Conservation (phyloP, 2,797 vertebrate species). For the Lates japonicus region DNA sequence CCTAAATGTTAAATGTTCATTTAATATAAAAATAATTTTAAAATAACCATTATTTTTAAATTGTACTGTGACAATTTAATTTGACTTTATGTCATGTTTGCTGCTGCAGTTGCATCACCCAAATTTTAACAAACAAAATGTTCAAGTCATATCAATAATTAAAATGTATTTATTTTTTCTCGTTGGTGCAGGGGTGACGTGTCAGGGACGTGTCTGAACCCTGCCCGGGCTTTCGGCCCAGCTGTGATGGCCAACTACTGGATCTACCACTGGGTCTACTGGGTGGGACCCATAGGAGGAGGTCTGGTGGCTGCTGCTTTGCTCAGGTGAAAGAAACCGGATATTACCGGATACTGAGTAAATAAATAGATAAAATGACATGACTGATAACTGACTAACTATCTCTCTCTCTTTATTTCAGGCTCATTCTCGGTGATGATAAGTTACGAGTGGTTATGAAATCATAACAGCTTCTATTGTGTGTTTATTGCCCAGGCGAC, state of each 20-base stretch:
- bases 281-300: constrained; percentile 88
- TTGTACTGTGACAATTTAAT: background rate
- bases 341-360: rapidly evolving
- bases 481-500: constrained; percentile 7
- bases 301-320: constrained; percentile 80
- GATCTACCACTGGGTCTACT: constrained; percentile 94
- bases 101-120: too few relatives aligned
- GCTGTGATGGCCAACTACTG: constrained; percentile 88
- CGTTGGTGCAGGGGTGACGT: constrained; percentile 80
- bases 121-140: too few relatives aligned
- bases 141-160: background rate
- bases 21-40: background rate
- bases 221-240: constrained; percentile 91
- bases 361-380: background rate
- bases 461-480: constrained; percentile 36
- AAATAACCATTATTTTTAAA: background rate
- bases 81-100: background rate
- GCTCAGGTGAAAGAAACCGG: constrained; percentile 65
- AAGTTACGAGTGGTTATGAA: constrained; percentile 80
- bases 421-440: constrained; percentile 82
- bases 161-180: background rate
- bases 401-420: constrained; percentile 51
- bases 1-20: too few relatives aligned
- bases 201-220: constrained; percentile 93
- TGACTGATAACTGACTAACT: background rate